A percentile compares a stretch with the other conserved stretches of the same genome.
These are phyloP conservation scores for Smithornis capensis DNA, from an alignment of 2,113 vertebrate genomes.

Conservation along the genomic window DNA sequence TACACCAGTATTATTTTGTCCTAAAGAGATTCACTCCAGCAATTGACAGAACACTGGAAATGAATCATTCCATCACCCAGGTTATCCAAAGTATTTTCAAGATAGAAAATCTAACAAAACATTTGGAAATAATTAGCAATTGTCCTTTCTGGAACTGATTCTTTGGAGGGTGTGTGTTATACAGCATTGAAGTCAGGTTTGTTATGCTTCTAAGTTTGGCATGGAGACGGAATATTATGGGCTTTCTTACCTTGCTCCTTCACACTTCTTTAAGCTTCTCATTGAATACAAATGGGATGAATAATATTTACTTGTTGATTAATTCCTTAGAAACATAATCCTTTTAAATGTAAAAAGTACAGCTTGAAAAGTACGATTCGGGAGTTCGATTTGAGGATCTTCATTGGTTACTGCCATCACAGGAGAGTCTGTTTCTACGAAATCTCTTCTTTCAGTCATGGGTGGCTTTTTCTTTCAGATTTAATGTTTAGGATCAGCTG, in stretches of 20 bases:
- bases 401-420: background rate
- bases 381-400: background rate
- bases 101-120: background rate
- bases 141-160: conserved; percentile 16
- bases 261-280: background rate
- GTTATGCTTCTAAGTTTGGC: background rate
- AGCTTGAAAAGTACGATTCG: background rate
- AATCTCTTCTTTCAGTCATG: background rate
- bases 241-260: background rate
- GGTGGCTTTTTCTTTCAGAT: background rate
- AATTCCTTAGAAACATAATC: background rate
- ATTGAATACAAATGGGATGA: background rate
- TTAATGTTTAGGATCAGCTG: background rate
- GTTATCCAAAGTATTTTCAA: conserved; percentile 13
- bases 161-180: background rate
- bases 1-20: background rate
- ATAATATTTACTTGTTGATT: background rate
- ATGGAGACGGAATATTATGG: background rate
- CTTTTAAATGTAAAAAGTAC: background rate
- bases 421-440: background rate
- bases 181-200: background rate
- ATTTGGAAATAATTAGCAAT: conserved; percentile 12
- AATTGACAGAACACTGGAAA: background rate
- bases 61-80: background rate
- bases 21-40: background rate